Conservation (phyloP, 2,888 invertebrate species). For the Torymus aiolomorphi region DNA sequence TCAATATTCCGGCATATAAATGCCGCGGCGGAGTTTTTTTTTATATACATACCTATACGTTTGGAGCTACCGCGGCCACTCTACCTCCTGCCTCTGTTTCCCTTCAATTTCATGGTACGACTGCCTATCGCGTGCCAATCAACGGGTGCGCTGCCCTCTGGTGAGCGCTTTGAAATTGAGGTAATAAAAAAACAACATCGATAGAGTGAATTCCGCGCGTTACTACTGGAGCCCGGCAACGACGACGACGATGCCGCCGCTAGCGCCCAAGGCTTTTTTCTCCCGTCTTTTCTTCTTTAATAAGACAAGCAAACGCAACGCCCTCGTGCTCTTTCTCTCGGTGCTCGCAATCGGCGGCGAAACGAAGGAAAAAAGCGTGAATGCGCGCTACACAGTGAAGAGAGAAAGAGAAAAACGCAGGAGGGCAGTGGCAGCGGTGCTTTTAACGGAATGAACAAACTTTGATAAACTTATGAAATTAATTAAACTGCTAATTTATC, state of each 20-base stretch:
- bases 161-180: constrained; percentile 35
- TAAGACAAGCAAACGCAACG: constrained; percentile 35
- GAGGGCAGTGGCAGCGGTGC: not conserved
- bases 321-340: not conserved
- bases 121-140: constrained; percentile 48
- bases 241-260: not conserved
- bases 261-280: not conserved
- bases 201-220: not conserved
- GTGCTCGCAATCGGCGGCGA: constrained; percentile 17
- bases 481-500: constrained; percentile 58
- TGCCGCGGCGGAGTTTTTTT: constrained; percentile 31
- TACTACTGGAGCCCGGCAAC: not conserved
- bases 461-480: constrained; percentile 56
- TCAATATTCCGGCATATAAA: constrained; percentile 56
- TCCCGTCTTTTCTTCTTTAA: constrained; percentile 21
- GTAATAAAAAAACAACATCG: constrained; percentile 9
- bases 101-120: constrained; percentile 52
- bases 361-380: not conserved
- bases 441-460: constrained; percentile 47
- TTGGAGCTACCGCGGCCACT: not conserved
- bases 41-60: not conserved
- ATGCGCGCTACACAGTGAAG: not conserved
- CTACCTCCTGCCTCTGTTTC: constrained; percentile 16
- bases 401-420: constrained; percentile 18
- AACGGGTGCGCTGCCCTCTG: constrained; percentile 20